phyloP scores from a whole-genome alignment of 2,113 vertebrate species.

The Aramus guarauna region DNA sequence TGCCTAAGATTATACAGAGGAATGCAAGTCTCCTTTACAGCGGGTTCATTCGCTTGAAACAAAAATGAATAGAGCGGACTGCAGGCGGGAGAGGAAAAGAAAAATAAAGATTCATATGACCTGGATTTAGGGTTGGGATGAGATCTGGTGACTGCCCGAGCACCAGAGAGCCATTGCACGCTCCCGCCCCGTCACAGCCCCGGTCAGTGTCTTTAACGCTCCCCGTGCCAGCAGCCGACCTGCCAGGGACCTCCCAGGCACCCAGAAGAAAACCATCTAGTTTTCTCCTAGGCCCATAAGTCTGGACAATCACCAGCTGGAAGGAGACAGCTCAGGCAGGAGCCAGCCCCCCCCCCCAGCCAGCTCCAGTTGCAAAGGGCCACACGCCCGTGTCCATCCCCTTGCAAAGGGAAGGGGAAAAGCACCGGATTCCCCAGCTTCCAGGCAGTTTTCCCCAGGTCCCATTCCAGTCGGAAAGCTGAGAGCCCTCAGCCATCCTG shows the following conservation, averaged over 20 bases:
- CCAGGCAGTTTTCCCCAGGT: not conserved
- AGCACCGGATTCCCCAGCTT: rapidly evolving
- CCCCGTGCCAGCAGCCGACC: not conserved
- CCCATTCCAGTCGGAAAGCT: not conserved
- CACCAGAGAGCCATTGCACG: rapidly evolving
- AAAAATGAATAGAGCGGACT: not conserved
- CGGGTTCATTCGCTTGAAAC: constrained; percentile 34
- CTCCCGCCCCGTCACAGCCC: not conserved
- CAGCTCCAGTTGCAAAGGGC: not conserved
- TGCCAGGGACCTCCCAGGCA: not conserved
- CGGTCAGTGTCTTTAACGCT: not conserved
- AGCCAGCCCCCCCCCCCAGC: not conserved
- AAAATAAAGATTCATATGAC: constrained; percentile 20
- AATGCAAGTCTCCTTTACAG: constrained; percentile 46
- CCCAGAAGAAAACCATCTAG: not conserved
- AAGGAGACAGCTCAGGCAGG: not conserved
- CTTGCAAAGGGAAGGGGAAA: not conserved
- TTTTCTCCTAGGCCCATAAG: not conserved
- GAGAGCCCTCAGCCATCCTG: not conserved
- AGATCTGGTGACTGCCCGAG: not conserved
- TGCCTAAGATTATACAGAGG: constrained; percentile 6
- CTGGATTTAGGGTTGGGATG: not conserved
- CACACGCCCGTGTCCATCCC: not conserved
- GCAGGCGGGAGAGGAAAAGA: not conserved
- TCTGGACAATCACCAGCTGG: not conserved